Conservation (phyloP, 1,140 invertebrate species). For the Acromyrmex heyeri region DNA sequence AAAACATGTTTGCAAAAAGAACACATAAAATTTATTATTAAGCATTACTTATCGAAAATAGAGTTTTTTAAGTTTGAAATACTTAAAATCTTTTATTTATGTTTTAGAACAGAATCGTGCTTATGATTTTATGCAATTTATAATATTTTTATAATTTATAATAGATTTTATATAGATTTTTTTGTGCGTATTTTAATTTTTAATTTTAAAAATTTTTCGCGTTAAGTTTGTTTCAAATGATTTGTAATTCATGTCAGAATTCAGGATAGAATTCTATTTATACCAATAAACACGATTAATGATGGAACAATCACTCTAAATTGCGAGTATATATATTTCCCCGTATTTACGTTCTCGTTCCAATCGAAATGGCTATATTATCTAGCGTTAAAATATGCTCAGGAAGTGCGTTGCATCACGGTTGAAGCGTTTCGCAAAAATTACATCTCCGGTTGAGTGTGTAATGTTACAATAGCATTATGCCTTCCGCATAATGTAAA, state of each 20-base stretch:
- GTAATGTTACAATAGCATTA: neutral
- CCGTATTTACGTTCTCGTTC: neutral
- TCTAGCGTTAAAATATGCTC: neutral
- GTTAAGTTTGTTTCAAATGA: neutral
- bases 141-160: neutral
- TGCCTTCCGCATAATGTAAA: neutral
- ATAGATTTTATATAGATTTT: neutral
- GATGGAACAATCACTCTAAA: neutral
- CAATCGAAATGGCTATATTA: constrained; percentile 13
- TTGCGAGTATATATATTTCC: neutral
- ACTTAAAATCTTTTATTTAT: too few relatives aligned
- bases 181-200: neutral
- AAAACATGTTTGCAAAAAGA: too few relatives aligned
- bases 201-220: neutral
- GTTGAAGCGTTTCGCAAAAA: constrained; percentile 9
- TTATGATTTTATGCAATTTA: neutral
- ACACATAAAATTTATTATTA: too few relatives aligned
- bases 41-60: too few relatives aligned
- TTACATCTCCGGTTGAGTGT: neutral
- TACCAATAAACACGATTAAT: neutral
- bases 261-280: neutral
- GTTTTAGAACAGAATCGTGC: neutral
- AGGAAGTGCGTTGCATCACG: constrained; percentile 19
- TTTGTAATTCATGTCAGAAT: neutral
- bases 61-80: too few relatives aligned